Evolutionary conservation across 1,140 invertebrate species (phyloP), one percentile per base, ranked within the genome.

Genomic region (Ceratina calcarata): DNA sequence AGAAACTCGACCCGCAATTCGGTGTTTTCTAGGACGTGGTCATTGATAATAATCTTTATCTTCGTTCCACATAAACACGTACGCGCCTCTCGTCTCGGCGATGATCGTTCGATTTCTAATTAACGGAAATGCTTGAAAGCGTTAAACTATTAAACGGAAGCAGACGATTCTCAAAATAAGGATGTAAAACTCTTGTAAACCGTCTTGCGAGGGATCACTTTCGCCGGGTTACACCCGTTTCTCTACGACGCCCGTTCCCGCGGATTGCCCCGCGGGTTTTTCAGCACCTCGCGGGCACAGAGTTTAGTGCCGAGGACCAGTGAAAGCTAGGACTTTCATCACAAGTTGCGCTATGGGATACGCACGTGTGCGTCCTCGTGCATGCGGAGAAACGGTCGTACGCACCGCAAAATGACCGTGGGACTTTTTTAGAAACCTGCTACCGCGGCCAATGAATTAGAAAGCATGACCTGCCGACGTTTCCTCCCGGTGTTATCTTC

Each of bases 351-450:
- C 32, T 8, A 32, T 27, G 16, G n/a, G 27, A 64, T 24, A 68
- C 66, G 58, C 58, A 51, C 69, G 69, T 65, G 77, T 74, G 66
- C 64, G 68, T 70, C 37, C 70, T 37, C 76, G 70, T 68, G 67
- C 51, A 58, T 27, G 61, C 64, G 62, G 61, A 64, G 58, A 53
- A 76, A 79, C 45, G 77, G 55, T n/a, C 32, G 55, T 74, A 86
- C 87, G 81, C 86, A 81, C 82, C 88, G 90, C 61, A 86, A 88
- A 84, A 90, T 89, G 67, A 86, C 71, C 84, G 84, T 86, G 84
- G 55, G 81, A 87, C 79, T 55, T 86, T 86, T 86, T 87, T 86
- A 81, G 84, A 86, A 87, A 86, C 75, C 62, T 60, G 16, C 45
- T 24, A 22, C 3, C 55, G 60, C 84, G 84, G 71, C 66, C 82